These are phyloP conservation scores for Emydoidea blandingii DNA, from an alignment of 2,797 vertebrate genomes.

Conservation along the genomic window DNA sequence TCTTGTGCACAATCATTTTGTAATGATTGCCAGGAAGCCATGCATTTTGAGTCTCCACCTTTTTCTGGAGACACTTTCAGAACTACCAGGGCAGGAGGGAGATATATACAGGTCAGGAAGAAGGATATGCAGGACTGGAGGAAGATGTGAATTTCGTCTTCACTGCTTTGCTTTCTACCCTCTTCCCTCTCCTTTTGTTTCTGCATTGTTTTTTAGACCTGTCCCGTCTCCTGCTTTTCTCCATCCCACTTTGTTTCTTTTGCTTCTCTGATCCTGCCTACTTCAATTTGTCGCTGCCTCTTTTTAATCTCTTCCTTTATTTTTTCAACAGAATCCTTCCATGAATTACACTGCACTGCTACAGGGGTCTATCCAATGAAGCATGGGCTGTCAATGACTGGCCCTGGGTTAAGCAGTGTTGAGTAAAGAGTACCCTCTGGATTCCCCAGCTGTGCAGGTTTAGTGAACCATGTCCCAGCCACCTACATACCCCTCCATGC, in stretches of 20 bases:
- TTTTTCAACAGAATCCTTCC: background rate
- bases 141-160: background rate
- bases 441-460: background rate
- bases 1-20: background rate
- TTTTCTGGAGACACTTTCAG: background rate
- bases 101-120: too few species aligned
- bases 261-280: background rate
- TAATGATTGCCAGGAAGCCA: background rate
- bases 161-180: background rate
- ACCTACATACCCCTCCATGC: background rate
- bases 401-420: background rate
- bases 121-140: background rate
- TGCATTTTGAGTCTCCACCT: background rate
- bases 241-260: background rate
- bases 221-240: background rate
- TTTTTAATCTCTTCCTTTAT: background rate
- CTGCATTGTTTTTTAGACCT: background rate
- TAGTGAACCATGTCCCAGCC: background rate
- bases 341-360: background rate
- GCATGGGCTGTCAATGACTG: background rate
- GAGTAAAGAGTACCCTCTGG: background rate
- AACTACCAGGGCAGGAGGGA: background rate
- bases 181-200: background rate
- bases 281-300: background rate
- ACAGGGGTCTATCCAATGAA: background rate